These are phyloP conservation scores for Oxystoma pomonae DNA, from an alignment of 2,888 invertebrate species.

Conservation along the genomic window DNA sequence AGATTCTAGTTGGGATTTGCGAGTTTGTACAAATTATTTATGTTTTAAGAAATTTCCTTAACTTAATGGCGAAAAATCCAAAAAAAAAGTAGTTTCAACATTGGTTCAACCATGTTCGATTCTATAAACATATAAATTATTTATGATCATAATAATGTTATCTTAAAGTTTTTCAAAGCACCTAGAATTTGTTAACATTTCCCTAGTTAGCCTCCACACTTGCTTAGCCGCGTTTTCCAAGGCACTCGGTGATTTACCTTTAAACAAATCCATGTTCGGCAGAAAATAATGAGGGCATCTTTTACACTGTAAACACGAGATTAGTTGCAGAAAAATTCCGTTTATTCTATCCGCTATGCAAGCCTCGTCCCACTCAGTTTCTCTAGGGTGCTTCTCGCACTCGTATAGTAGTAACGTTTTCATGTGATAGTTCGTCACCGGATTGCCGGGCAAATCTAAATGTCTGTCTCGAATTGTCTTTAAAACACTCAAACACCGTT, in stretches of 20 bases:
- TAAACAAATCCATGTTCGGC: constrained; percentile 75
- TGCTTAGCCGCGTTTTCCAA: constrained; percentile 77
- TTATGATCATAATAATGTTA: too few relatives aligned
- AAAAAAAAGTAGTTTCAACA: too few relatives aligned
- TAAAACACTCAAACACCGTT: constrained; percentile 68
- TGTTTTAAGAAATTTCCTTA: too few relatives aligned
- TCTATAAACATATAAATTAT: too few relatives aligned
- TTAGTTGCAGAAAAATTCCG: constrained; percentile 77
- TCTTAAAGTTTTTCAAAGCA: constrained; percentile 70
- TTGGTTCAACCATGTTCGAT: too few relatives aligned
- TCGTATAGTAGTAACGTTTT: constrained; percentile 76
- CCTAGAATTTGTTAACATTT: constrained; percentile 73
- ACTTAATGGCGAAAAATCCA: too few relatives aligned
- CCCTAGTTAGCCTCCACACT: constrained; percentile 73
- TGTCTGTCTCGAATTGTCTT: constrained; percentile 77
- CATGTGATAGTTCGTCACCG: constrained; percentile 73
- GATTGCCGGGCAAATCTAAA: constrained; percentile 69
- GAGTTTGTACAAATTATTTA: too few relatives aligned
- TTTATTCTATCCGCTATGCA: constrained; percentile 75
- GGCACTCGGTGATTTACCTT: constrained; percentile 70
- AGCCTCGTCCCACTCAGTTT: constrained; percentile 77
- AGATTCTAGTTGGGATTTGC: too few relatives aligned
- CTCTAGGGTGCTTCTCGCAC: constrained; percentile 80
- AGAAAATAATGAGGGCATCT: constrained; percentile 82
- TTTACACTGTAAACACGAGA: constrained; percentile 79